These are phyloP conservation scores for Lepus townsendii DNA, from an alignment of 2,797 vertebrate species.

Conservation along the genomic window DNA sequence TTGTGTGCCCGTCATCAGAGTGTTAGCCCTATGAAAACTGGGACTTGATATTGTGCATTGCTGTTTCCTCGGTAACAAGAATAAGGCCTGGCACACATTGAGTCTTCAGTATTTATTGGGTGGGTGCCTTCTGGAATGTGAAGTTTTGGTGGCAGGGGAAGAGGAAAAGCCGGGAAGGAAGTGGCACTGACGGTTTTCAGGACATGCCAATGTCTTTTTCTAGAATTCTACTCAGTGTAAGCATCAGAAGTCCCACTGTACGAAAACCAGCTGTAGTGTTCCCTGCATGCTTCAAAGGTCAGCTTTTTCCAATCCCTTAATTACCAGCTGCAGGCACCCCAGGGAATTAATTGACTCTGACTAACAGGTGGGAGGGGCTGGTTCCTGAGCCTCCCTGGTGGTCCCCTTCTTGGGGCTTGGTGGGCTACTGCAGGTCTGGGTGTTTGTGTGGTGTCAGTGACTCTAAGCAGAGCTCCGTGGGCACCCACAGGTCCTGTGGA, in stretches of 20 bases:
- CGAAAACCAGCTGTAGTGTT: background rate
- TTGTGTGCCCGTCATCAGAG: background rate
- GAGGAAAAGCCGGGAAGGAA: background rate
- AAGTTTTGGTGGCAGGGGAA: background rate
- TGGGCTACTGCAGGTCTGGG: background rate
- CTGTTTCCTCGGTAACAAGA: slow-evolving; percentile 60
- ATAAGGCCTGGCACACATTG: background rate
- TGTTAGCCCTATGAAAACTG: background rate
- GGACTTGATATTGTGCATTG: slow-evolving; percentile 26
- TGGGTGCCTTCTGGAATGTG: slow-evolving; percentile 65
- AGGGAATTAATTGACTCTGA: background rate
- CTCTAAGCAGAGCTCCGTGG: background rate
- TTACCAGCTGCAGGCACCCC: background rate
- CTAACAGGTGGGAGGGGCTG: background rate
- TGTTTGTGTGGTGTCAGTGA: slow-evolving; percentile 55
- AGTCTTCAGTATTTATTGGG: slow-evolving; percentile 42
- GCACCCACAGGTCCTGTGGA: background rate
- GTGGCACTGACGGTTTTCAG: background rate
- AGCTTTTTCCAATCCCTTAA: background rate
- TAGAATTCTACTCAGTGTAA: background rate
- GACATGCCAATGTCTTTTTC: background rate
- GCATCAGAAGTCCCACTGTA: slow-evolving; percentile 14
- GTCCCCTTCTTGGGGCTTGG: background rate
- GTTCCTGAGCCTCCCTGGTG: background rate
- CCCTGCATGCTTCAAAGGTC: background rate